Percentiles rank a stretch among this genome's conserved stretches.
Evolutionary conservation across 2,113 vertebrate genomes (phyloP).

Genomic region (Cricetomys ansorgei): DNA sequence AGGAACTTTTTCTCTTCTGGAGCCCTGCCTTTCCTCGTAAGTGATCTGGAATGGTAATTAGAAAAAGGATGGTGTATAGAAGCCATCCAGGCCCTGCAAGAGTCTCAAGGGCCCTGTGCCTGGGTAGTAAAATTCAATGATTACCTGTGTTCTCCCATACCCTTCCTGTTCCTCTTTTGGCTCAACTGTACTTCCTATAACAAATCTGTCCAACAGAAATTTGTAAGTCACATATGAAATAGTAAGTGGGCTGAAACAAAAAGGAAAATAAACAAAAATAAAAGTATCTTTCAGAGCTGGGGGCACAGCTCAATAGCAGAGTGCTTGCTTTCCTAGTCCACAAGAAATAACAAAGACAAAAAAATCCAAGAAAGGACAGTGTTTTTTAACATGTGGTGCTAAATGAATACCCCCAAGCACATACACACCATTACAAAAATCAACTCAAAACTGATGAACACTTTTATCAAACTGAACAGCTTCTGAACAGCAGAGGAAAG

Average conservation of each 20-base stretch:
- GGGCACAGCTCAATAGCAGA: not conserved
- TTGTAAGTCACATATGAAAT: not conserved
- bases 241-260: not conserved
- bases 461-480: not conserved
- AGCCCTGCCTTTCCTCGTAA: not conserved
- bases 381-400: not conserved
- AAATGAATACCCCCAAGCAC: not conserved
- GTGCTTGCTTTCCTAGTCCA: not conserved
- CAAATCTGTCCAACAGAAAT: not conserved
- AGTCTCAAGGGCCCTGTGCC: not conserved
- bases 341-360: not conserved
- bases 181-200: slow-evolving; percentile 1
- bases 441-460: not conserved
- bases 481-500: not conserved
- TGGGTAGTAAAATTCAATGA: not conserved
- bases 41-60: slow-evolving; percentile 17
- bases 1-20: not conserved
- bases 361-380: not conserved
- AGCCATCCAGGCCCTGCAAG: not conserved
- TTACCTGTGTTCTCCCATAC: not conserved
- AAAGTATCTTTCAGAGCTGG: not conserved
- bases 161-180: not conserved
- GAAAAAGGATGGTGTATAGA: slow-evolving; percentile 30
- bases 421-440: not conserved
- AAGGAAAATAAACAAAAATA: not conserved